A percentile compares a stretch with the other conserved stretches of the same genome.
Conservation (phyloP, 2,797 vertebrate species). For the Rhinogobio ventralis region DNA sequence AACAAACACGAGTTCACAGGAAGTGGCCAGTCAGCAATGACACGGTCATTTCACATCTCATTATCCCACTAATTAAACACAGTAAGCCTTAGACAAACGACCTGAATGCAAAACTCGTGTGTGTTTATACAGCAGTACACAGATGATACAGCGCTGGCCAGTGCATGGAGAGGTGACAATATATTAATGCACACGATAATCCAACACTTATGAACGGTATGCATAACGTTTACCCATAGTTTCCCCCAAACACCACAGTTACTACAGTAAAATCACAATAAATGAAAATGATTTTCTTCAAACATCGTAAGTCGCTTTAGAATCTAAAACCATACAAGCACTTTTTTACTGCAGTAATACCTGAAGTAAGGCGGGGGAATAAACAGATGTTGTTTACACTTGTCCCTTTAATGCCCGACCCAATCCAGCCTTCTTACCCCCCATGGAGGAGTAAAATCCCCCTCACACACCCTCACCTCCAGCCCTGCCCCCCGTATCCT, state of each 20-base stretch:
- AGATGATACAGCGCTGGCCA: neutral
- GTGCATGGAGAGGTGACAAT: neutral
- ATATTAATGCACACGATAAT: neutral
- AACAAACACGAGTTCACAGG: constrained; percentile 17
- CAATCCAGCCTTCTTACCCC: neutral
- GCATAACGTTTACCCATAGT: neutral
- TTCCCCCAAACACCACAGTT: neutral
- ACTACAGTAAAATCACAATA: neutral
- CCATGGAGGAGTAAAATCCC: neutral
- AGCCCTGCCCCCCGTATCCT: neutral
- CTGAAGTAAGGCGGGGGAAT: neutral
- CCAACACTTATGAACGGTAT: neutral
- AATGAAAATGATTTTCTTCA: neutral
- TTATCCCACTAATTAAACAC: constrained; percentile 50
- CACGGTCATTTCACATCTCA: constrained; percentile 49
- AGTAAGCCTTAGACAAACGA: constrained; percentile 15
- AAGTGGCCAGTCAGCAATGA: constrained; percentile 48
- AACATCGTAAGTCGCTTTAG: neutral
- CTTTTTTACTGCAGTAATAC: neutral
- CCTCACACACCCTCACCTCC: neutral
- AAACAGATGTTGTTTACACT: constrained; percentile 25
- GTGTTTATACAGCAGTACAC: neutral
- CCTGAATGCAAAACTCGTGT: neutral
- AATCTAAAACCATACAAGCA: neutral
- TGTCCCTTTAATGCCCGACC: neutral